These are phyloP conservation scores for Dicrostonyx torquatus DNA, from an alignment of 2,797 vertebrate species.

Conservation along the genomic window DNA sequence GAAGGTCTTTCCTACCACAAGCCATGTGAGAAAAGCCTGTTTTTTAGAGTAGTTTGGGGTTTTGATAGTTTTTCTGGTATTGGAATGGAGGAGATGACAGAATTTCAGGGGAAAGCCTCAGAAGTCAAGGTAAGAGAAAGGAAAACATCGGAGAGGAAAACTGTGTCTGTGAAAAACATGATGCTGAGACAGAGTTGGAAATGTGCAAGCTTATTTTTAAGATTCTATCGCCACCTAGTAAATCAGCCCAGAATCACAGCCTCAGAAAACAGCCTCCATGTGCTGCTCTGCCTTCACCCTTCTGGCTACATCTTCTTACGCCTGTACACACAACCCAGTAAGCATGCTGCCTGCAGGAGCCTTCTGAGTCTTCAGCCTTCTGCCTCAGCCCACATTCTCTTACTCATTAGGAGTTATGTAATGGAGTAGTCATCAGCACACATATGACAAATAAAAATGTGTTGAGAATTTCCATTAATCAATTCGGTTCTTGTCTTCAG, in stretches of 20 bases:
- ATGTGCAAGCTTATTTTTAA: conserved; percentile 80
- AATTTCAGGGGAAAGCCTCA: neutral
- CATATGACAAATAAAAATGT: conserved; percentile 7
- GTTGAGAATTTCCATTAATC: conserved; percentile 28
- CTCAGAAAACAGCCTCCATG: neutral
- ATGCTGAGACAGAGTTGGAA: neutral
- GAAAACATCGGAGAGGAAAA: conserved; percentile 35
- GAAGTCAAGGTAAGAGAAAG: conserved; percentile 28
- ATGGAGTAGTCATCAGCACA: neutral
- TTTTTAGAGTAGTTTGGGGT: neutral
- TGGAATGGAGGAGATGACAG: neutral
- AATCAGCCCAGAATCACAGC: conserved; percentile 77
- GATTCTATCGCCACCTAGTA: conserved; percentile 87
- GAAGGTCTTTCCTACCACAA: neutral
- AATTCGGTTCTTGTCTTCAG: neutral
- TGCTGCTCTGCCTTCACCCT: neutral
- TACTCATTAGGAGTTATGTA: neutral
- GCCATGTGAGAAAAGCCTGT: neutral
- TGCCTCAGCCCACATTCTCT: neutral
- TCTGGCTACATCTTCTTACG: neutral
- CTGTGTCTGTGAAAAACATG: neutral
- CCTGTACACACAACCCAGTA: neutral
- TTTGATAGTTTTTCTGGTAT: conserved; percentile 38
- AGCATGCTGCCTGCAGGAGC: neutral
- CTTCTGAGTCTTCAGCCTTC: neutral